Evolutionary conservation across 2,888 invertebrate genomes (phyloP), one percentile per base, ranked within the genome.

Genomic region (Drosophila neotestacea): DNA sequence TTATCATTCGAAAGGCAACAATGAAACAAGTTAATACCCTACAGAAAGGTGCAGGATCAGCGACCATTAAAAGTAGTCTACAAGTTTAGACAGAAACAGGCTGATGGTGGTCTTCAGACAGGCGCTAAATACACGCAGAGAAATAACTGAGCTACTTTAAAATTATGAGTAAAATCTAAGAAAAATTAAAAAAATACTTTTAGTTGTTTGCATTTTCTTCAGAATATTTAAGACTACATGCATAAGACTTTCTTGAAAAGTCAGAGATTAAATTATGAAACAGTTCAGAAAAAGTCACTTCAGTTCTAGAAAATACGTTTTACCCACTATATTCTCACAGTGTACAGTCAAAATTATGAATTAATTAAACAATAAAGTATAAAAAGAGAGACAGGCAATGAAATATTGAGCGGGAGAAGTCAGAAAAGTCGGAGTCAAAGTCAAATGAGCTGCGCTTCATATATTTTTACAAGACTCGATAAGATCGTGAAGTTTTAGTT

Each of bases 11-110:
- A 46, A 41, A 10, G 54, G 56, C 62, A 67, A 64, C 56, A 73
- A 73, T 75, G 73, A 60, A 72, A 83, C 89, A 87, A 85, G 85
- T 87, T 89, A 89, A 86, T 87, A 74, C 73, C 65, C 36, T 11
- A 2, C 22, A 9, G 56, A 72, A 86, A 84, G 71, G 82, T 74
- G 85, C 77, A 79, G 69, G 64, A 70, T 67, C 77, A 77, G 64
- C 39, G 63, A 34, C 47, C 36, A 73, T 68, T 63, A 55, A 75
- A 63, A 70, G 30, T 46, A 52, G 48, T 52, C 61, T 44, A 41
- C 46, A 39, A 22, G 7, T 41, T 55, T 38, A n/a, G 56, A n/a
- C 32, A 48, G 22, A 6, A 48, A 48, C 16, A 48, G 32, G 16
- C 34, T 34, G 0, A 11, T 0, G 34, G 44, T 28, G 28, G 22